Evolutionary conservation across 2,888 invertebrate genomes (phyloP).

Genomic region (Aplocera efformata): DNA sequence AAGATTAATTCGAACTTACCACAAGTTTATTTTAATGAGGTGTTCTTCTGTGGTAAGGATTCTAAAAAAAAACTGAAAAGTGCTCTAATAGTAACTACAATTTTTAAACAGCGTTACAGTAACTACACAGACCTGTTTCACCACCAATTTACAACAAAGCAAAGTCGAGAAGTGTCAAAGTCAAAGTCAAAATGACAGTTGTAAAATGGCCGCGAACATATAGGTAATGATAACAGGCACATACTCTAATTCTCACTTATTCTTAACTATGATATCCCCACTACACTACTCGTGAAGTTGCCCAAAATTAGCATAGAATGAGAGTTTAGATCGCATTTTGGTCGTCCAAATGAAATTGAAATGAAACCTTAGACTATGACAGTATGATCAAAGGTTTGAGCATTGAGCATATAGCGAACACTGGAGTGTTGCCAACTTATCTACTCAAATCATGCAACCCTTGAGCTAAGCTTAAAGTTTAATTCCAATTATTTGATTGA

Average conservation of each 20-base stretch:
- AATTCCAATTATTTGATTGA: too few species aligned
- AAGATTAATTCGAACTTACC: slow-evolving; percentile 12
- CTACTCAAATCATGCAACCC: too few species aligned
- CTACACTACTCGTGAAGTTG: too few species aligned
- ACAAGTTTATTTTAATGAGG: not conserved
- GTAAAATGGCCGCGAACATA: slow-evolving; percentile 21
- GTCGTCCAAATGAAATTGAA: too few species aligned
- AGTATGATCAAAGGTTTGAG: too few species aligned
- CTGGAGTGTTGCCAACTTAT: too few species aligned
- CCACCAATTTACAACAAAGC: slow-evolving; percentile 14
- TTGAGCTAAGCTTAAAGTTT: too few species aligned
- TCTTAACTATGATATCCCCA: too few species aligned
- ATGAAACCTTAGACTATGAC: too few species aligned
- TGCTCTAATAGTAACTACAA: slow-evolving; percentile 46
- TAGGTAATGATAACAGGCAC: slow-evolving; percentile 21
- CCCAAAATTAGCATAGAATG: too few species aligned
- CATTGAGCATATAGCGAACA: too few species aligned
- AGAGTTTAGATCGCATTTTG: too few species aligned
- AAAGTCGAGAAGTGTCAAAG: slow-evolving; percentile 12
- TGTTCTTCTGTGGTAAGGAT: not conserved
- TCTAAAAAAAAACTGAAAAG: slow-evolving; percentile 36
- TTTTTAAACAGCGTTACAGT: slow-evolving; percentile 3
- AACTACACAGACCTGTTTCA: slow-evolving; percentile 3
- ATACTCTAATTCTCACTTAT: slow-evolving; percentile 65
- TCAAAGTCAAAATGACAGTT: slow-evolving; percentile 31